These are phyloP conservation scores for Xenotilapia leptura DNA, from an alignment of 2,113 vertebrate genomes.

Conservation along the genomic window DNA sequence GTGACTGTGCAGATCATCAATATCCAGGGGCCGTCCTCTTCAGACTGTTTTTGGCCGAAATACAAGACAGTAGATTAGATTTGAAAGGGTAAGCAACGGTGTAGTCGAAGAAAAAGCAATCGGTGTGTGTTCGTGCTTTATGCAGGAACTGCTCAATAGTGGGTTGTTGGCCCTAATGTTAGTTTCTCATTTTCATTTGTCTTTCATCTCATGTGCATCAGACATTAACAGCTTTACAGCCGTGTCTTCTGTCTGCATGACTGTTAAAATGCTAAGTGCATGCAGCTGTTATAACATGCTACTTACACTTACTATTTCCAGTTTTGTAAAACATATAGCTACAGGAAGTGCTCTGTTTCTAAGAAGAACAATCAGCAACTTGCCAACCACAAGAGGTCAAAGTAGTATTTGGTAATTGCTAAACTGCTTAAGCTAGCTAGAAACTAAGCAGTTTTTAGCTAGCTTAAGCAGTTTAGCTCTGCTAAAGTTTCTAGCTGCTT, in stretches of 20 bases:
- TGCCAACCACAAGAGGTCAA: neutral
- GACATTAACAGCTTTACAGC: neutral
- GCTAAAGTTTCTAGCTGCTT: too few relatives aligned
- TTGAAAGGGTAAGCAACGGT: neutral
- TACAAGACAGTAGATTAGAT: neutral
- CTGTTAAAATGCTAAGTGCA: neutral
- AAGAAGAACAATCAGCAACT: neutral
- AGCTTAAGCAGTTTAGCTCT: too few relatives aligned
- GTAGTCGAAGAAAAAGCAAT: neutral
- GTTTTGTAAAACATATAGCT: neutral
- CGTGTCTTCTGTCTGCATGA: neutral
- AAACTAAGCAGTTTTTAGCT: neutral
- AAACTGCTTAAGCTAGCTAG: neutral
- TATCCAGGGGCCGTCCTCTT: neutral
- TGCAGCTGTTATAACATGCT: neutral
- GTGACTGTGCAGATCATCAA: neutral
- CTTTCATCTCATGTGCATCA: neutral
- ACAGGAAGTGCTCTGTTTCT: neutral
- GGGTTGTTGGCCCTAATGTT: neutral
- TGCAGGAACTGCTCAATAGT: neutral
- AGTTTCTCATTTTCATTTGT: neutral
- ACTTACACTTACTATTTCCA: neutral
- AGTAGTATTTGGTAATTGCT: neutral
- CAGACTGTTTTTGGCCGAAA: accelerated
- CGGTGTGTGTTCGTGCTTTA: neutral